Percentiles rank a stretch among this genome's conserved stretches.
These are phyloP conservation scores for Cavia porcellus DNA, from an alignment of 2,113 vertebrate species.

Conservation along the genomic window DNA sequence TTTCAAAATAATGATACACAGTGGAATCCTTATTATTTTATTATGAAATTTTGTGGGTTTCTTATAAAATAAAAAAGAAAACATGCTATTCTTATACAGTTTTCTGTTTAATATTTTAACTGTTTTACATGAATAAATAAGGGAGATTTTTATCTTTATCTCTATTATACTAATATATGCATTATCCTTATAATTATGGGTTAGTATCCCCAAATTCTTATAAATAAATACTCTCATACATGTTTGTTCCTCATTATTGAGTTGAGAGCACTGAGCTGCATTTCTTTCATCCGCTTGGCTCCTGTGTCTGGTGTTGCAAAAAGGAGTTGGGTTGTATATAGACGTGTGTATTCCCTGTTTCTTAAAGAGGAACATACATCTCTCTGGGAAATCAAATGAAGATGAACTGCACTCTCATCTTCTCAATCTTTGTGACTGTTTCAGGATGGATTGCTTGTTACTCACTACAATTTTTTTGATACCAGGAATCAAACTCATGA, in stretches of 20 bases:
- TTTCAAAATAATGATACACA: not conserved
- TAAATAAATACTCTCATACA: not conserved
- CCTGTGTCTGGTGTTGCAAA: not conserved
- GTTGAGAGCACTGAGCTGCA: not conserved
- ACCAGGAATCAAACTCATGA: too few relatives aligned
- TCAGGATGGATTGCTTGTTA: not conserved
- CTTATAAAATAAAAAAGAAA: not conserved
- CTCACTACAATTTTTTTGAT: not conserved
- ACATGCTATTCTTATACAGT: not conserved
- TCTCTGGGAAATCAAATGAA: not conserved
- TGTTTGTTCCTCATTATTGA: not conserved
- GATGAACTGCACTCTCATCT: not conserved
- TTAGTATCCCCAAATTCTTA: not conserved
- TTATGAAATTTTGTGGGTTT: not conserved
- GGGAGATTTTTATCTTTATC: not conserved
- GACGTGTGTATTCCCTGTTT: not conserved
- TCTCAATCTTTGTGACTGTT: not conserved
- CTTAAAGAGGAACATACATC: not conserved
- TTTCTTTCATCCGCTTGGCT: not conserved
- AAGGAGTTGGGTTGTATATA: not conserved
- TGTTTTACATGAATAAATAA: not conserved
- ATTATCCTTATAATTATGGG: not conserved
- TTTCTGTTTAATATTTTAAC: not conserved
- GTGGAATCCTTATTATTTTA: not conserved
- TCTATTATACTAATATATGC: not conserved